Base-by-base conservation (phyloP, 2,797 vertebrate genomes). In the Pangasius djambal region DNA sequence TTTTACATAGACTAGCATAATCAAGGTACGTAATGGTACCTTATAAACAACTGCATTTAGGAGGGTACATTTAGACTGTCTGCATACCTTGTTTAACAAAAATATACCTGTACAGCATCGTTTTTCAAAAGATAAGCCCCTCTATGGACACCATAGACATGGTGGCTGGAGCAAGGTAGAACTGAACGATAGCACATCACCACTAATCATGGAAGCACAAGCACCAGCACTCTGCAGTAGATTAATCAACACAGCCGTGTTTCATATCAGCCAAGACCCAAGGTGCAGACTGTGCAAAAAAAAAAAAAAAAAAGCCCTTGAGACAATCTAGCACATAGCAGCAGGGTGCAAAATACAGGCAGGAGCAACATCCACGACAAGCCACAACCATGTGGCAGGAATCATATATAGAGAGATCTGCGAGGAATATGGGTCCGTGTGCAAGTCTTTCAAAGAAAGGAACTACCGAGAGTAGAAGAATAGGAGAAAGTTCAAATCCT, bases 221-320 rank as follows among this genome's bases (percentile, higher is more conserved):
- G 84, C 40, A 57, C 31, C 22, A 86, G 84, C 34, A 57, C 22
- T 37, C 12, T 15, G 34, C 50, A 86, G 31, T 86, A 59, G 34
- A 72, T 59, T 74, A 86, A 86, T 86, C 67, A 86, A 86, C 84
- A 18, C 12, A 40, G 52, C 31, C 25, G 0, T 74, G 69, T 59
- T 74, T 86, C 34, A 86, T 74, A 74, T 86, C 84, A 86, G 69
- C 31, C 69, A 74, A 86, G 69, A 72, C 50, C 34, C 50, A 86
- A 74, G 69, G 84, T 74, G 69, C 69, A 74, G 31, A 74, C 48
- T 85, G 67, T 7, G 82, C 16, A 69, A 48, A 63, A 83, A 31
- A 81, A 57, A 34, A 69, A 69, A 81, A 57, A 34, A 69, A 52
- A 31, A 50, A 85, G 31, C 65, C 65, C 65, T 70, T 16, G 31